Base-by-base conservation (phyloP, 2,113 vertebrate species). In the Carassius auratus region DNA sequence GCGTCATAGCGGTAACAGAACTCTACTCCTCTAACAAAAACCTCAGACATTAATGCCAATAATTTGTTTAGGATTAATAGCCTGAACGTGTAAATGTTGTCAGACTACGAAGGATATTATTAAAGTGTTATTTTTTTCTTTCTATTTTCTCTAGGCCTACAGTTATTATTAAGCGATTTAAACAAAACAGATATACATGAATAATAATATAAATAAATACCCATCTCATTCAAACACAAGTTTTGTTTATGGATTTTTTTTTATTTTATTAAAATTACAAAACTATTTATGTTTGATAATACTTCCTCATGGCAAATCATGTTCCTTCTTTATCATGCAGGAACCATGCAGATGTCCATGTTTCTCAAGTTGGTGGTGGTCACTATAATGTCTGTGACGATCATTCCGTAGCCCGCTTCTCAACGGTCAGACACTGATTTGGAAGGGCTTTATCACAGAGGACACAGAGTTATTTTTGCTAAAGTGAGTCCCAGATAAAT, bases 1-100 rank as follows among this genome's bases (percentile, higher is more conserved):
- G 45, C 80, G 80, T 50, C 80, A 71, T 33, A 36, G 26, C 26
- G 3, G 26, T 48, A n/a, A 36, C 80, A 19, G 79, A 13, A 82
- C 52, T 23, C 55, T 8, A 21, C 36, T 66, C 38, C n/a, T 45
- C 36, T 38, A 14, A n/a, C n/a, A 33, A n/a, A 80, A 26, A 26
- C 7, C 14, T 14, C 36, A 9, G 36, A 8, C 14, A 66, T 64
- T 6, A 38, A 42, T 42, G 21, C 57, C 36, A 61, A 61, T 8
- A 8, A 21, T n/a, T 23, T 30, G 38, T 7, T 77, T 15, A 42
- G 33, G 19, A 73, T 73, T 42, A 42, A 73, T 79, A 13, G 14
- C 61, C 19, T 42, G 0, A 59, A 36, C 23, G 21, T 21, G 13
- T 79, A 14, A 23, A 23, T 38, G 10, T 42, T 79, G 30, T 3